Evolutionary conservation across 92 coral and sea anemone genomes (phyloP).

Genomic region (Porites evermanni): DNA sequence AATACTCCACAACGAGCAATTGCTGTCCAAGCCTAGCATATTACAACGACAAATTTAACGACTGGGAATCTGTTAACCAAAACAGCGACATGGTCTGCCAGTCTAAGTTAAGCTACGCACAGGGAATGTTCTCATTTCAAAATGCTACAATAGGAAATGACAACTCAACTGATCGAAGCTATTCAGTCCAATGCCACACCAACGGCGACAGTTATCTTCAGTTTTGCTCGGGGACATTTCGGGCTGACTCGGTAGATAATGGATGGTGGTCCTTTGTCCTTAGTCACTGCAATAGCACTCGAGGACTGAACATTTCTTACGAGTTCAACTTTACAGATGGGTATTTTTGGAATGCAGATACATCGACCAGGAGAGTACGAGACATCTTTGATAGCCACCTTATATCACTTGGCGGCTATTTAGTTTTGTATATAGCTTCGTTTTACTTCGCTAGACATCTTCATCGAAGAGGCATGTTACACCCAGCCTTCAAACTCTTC

Average conservation of each 20-base stretch:
- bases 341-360: constrained; percentile 68
- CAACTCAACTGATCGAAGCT: background rate
- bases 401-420: constrained; percentile 18
- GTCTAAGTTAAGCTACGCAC: constrained; percentile 56
- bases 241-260: constrained; percentile 32
- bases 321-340: constrained; percentile 71
- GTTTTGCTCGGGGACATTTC: constrained; percentile 70
- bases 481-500: constrained; percentile 66
- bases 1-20: constrained; percentile 52
- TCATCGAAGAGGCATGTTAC: constrained; percentile 44
- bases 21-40: constrained; percentile 77
- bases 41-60: constrained; percentile 51
- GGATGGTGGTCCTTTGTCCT: constrained; percentile 81
- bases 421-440: constrained; percentile 32
- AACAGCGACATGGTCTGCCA: constrained; percentile 60
- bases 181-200: constrained; percentile 16
- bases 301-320: constrained; percentile 61
- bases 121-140: constrained; percentile 18
- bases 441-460: constrained; percentile 47
- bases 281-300: constrained; percentile 67
- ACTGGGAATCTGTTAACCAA: constrained; percentile 65
- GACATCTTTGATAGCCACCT: constrained; percentile 39
- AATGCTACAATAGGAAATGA: background rate
- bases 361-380: constrained; percentile 64
- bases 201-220: constrained; percentile 40